phyloP scores from a whole-genome alignment of 2,113 vertebrate species.

The Cephalopterus ornatus region DNA sequence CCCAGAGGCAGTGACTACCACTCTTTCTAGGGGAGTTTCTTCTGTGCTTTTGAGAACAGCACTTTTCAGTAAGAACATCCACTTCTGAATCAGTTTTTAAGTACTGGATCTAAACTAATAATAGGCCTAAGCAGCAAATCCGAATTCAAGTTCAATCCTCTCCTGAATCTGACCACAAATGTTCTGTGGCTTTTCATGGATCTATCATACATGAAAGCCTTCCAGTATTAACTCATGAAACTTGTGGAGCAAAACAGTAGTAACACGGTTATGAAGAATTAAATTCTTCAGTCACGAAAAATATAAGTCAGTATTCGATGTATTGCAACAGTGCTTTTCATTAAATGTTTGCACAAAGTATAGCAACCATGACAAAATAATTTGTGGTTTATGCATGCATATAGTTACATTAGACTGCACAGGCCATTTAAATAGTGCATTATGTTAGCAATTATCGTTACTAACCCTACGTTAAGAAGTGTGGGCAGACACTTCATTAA shows the following conservation, averaged over 20 bases:
- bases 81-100: neutral
- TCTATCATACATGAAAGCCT: neutral
- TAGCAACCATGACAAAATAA: constrained; percentile 28
- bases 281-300: neutral
- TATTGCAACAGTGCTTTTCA: constrained; percentile 40
- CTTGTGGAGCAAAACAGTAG: neutral
- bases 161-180: neutral
- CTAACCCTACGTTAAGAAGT: neutral
- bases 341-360: constrained; percentile 27
- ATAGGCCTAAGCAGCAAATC: neutral
- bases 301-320: neutral
- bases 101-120: neutral
- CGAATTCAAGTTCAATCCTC: neutral
- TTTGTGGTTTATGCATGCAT: constrained; percentile 36
- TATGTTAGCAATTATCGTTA: constrained; percentile 18
- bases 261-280: neutral
- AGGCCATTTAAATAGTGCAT: neutral
- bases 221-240: neutral
- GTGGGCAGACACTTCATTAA: constrained; percentile 30
- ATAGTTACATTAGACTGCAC: neutral
- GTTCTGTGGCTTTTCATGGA: neutral
- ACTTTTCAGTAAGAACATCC: neutral
- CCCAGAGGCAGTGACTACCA: neutral
- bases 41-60: neutral
- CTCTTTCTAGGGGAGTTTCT: neutral